Evolutionary conservation across 2,888 invertebrate species (phyloP), one percentile per base, ranked within the genome.

Genomic region (Patella pellucida): DNA sequence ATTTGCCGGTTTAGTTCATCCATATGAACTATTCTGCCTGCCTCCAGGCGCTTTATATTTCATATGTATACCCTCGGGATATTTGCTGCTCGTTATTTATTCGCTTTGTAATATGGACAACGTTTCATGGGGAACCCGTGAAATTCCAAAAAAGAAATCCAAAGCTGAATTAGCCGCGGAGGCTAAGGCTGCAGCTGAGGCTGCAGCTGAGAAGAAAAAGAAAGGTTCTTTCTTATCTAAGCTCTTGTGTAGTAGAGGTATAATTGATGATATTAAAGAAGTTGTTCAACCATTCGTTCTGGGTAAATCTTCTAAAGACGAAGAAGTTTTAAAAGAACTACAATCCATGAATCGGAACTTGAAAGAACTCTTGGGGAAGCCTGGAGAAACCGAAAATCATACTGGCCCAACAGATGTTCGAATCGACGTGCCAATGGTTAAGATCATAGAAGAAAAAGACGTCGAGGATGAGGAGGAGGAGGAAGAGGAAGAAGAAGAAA

Each of bases 171-270:
- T 82, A n/a, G 86, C 81, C 72, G 90, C 96, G 95, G 90, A 95
- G 94, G 74, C 95, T 94, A 2, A 96, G 88, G 78, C 77, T 41
- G 79, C 77, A n/a, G 41, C 95, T 95, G 71, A 81, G 83, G 69
- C 80, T 95, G 89, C 95, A 95, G 86, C 94, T 41, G 94, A 76
- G 95, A 94, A 0, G 96, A 96, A 95, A 86, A 72, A 75, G 81
- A 84, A 23, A 82, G 95, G 79, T 77, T 92, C 96, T 81, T 88
- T 84, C 74, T 89, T 41, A 7, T 41, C 41, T 41, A 41, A 41
- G 9, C 41, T 41, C 41, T 68, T 77, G 79, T 73, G 77, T 80
- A 41, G 79, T 79, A 27, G 74, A 74, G 69, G 71, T 76, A 51
- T 79, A 78, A 19, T 54, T 82, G 15, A 83, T 85, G 68, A 85